phyloP scores from a whole-genome alignment of 1,140 invertebrate genomes.

The Listronotus bonariensis region DNA sequence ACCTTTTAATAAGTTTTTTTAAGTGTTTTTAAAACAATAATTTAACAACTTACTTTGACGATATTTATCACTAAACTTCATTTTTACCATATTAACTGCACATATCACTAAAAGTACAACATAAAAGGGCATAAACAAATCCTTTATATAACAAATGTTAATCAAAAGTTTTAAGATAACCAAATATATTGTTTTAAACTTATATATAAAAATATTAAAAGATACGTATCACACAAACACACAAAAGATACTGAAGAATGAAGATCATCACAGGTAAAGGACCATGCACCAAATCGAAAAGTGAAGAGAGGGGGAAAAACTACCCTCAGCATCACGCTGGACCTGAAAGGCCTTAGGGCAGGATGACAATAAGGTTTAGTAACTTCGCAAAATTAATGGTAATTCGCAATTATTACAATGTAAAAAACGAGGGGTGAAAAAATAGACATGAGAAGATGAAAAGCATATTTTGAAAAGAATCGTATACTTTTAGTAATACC shows the following conservation, averaged over 20 bases:
- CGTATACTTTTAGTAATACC: no score
- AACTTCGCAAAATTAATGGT: constrained; percentile 34
- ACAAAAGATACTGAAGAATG: constrained; percentile 26
- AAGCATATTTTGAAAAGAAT: no score
- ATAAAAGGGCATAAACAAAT: no score
- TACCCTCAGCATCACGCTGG: constrained; percentile 30
- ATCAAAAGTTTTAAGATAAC: no score
- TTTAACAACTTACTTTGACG: no score
- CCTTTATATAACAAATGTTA: no score
- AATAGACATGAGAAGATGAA: not conserved
- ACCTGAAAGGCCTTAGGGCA: constrained; percentile 22
- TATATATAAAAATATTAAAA: not conserved
- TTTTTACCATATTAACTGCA: no score
- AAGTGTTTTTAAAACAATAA: no score
- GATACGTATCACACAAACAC: constrained; percentile 12
- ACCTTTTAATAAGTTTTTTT: no score
- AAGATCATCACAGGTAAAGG: constrained; percentile 26
- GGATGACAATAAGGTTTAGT: constrained; percentile 31
- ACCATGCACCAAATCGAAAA: not conserved
- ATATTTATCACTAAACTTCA: no score
- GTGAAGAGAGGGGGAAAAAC: constrained; percentile 20
- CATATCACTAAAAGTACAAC: no score
- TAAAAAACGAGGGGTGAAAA: constrained; percentile 13
- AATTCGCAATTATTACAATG: constrained; percentile 10
- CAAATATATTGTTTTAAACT: no score